Evolutionary conservation across 37 sponge, comb jelly and placozoan genomes (phyloP), one percentile per base, ranked within the genome.

Genomic region (Oscarella lobularis): DNA sequence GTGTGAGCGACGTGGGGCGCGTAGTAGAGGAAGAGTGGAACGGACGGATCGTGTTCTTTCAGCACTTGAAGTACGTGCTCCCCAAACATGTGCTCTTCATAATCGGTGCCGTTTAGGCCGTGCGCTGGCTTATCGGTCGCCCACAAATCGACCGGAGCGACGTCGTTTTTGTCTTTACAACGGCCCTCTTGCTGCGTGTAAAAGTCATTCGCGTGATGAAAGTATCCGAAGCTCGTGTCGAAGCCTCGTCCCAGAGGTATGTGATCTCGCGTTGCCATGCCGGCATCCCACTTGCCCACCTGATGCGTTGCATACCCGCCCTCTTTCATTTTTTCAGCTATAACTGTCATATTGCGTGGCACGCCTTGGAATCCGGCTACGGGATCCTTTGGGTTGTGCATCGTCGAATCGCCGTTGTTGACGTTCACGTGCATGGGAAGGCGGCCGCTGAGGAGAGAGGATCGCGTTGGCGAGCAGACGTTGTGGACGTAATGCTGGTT

Each of bases 241-340:
- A 79, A 83, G 2, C 83, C 83, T 31, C 78, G 35, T 30, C 72
- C 76, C 3, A 20, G 30, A 31, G 83, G 83, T 6, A 69, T 67
- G 70, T 77, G 76, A 34, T 77, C 70, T 33, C 72, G 76, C 31
- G 72, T 66, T 1, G 78, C 83, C 35, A 34, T 31, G 2, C 83
- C 83, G 20, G 70, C 71, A 39, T 82, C 70, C 83, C 83, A 82
- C 38, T 82, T 82, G 2, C 83, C 83, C 0, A 82, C 74, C 66
- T 77, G 73, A 67, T 82, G 83, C 4, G 83, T 78, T 32, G 83
- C 77, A 67, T 82, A 82, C 33, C 83, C 83, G 37, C 73, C 80
- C 36, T 3, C 2, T 37, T 74, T 79, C 35, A 79, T 3, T 60
- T 79, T 79, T 3, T 65, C 32, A 20, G 80, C 72, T 2, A 79